These are phyloP conservation scores for Eretmochelys imbricata DNA, from an alignment of 2,113 vertebrate species.

Conservation along the genomic window DNA sequence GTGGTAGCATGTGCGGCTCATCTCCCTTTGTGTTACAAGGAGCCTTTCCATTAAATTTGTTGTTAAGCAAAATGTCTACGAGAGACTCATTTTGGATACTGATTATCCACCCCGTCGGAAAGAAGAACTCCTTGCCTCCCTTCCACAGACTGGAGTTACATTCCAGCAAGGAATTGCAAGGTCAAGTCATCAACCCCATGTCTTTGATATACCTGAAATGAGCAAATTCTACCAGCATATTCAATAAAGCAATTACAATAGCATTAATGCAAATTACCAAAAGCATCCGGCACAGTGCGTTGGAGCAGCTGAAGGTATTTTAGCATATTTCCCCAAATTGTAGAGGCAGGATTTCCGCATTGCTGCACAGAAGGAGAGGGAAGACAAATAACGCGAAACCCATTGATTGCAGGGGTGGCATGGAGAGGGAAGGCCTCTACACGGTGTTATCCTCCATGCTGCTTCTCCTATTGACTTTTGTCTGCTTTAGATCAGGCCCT, in stretches of 20 bases:
- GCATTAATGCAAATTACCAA: constrained; percentile 27
- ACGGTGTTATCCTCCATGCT: background rate
- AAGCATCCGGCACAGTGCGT: background rate
- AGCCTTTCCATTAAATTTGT: constrained; percentile 66
- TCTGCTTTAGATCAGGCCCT: rapidly evolving
- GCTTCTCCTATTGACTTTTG: background rate
- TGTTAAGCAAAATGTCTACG: constrained; percentile 58
- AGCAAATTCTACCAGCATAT: constrained; percentile 19
- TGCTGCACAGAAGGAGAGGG: background rate
- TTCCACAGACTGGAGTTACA: rapidly evolving
- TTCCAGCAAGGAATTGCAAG: constrained; percentile 36
- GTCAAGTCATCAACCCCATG: constrained; percentile 13
- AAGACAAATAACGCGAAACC: background rate
- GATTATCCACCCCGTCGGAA: constrained; percentile 48
- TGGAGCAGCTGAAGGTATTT: background rate
- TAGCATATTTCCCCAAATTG: background rate
- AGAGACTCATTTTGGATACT: constrained; percentile 49
- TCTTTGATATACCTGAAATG: constrained; percentile 27
- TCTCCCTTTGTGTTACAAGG: constrained; percentile 59
- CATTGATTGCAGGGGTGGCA: background rate
- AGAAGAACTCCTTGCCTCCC: background rate
- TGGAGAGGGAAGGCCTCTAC: background rate
- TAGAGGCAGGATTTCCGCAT: background rate
- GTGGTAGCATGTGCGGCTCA: constrained; percentile 50
- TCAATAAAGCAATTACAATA: constrained; percentile 51